Evolutionary conservation across 2,797 vertebrate genomes (phyloP), one percentile per base, ranked within the genome.

Genomic region (Takifugu rubripes): DNA sequence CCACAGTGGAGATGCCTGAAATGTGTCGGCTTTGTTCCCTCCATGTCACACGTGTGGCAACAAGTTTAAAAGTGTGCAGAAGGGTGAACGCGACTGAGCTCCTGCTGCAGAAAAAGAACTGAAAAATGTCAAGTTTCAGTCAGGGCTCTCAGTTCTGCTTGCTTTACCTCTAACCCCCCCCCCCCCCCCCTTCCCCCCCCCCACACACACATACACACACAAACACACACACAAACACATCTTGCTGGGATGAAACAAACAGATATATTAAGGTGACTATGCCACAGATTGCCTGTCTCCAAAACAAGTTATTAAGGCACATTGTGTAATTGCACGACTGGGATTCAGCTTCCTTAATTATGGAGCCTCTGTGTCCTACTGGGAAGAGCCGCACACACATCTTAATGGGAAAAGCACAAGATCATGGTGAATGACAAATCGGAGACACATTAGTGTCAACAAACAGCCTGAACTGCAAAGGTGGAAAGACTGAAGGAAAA

Each of bases 241-340:
- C 36, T 21, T 25, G 57, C 60, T 66, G 61, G 52, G 59, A 50
- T 52, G 66, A 78, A 75, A 77, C 57, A 68, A 73, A 60, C 58
- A 64, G 64, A 77, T 80, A 77, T 78, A 83, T 80, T 61, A 60
- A 61, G 57, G 31, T 9, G 24, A 63, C 55, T 1, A 15, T 52
- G 59, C 53, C 62, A 54, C 61, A 72, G 70, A 59, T 63, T 40
- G 57, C 64, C 68, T 84, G 75, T 85, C 88, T 87, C 75, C 57
- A 82, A 86, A 86, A 88, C 77, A 86, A 72, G 65, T 69, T 70
- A 81, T 89, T 81, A 88, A 40, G 46, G 59, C 73, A 36, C 49
- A 44, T 68, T 74, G 71, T 79, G 72, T 75, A 78, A 81, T 90
- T 87, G 87, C 68, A 74, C 83, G 83, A 83, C 61, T 75, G 68